Conservation (phyloP, 1,140 invertebrate genomes). For the Asbolus verrucosus region DNA sequence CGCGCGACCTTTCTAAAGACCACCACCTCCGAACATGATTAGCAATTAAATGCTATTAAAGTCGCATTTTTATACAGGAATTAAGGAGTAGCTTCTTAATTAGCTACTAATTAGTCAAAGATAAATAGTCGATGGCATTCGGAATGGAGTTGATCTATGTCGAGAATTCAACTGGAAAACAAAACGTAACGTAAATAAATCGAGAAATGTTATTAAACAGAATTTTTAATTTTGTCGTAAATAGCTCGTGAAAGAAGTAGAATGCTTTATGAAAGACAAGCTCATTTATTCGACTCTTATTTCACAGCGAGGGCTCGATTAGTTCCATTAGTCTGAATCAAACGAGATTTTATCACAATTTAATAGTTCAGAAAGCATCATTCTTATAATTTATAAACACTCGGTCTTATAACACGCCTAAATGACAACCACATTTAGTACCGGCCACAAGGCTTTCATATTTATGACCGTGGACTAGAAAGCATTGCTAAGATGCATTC, state of each 20-base stretch:
- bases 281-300: conserved; percentile 33
- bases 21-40: conserved; percentile 18
- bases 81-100: conserved; percentile 34
- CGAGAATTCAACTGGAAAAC: conserved; percentile 7
- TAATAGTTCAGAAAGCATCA: conserved; percentile 31
- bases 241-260: conserved; percentile 15
- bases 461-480: conserved; percentile 11
- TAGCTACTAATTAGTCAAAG: conserved; percentile 26
- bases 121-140: conserved; percentile 27
- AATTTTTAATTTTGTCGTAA: conserved; percentile 27
- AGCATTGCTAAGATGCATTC: too few relatives aligned
- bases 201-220: conserved; percentile 13
- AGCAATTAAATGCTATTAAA: conserved; percentile 21
- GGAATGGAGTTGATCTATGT: background rate
- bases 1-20: conserved; percentile 2
- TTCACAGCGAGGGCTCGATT: conserved; percentile 29
- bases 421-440: conserved; percentile 22
- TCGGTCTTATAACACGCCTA: conserved; percentile 9
- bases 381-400: conserved; percentile 28
- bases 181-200: background rate
- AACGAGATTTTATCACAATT: conserved; percentile 25
- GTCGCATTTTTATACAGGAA: conserved; percentile 26
- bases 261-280: conserved; percentile 22
- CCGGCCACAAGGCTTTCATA: background rate
- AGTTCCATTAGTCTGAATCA: conserved; percentile 29